Evolutionary conservation across 2,113 vertebrate genomes (phyloP).

Genomic region (Benitochromis conjunctus): DNA sequence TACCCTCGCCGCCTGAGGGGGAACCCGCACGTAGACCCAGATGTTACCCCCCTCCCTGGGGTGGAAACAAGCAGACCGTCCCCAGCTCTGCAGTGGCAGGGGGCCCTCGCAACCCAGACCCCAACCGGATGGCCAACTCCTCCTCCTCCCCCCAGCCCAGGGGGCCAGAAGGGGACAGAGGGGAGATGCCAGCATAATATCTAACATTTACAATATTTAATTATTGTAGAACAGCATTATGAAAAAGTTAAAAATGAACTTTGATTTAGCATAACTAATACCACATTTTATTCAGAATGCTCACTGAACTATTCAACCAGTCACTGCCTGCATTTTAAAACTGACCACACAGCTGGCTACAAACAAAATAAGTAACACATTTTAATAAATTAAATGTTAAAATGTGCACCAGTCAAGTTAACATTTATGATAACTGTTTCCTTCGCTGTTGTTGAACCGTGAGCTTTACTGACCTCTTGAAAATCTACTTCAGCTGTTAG

Average conservation of each 20-base stretch:
- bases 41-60: too few relatives aligned
- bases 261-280: background rate
- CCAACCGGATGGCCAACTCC: too few relatives aligned
- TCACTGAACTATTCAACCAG: background rate
- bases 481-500: background rate
- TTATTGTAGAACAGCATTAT: background rate
- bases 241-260: too few relatives aligned
- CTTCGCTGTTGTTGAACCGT: background rate
- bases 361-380: background rate
- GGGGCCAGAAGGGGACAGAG: too few relatives aligned
- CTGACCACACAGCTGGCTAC: background rate
- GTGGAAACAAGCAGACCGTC: too few relatives aligned
- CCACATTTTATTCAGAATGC: background rate
- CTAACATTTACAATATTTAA: background rate
- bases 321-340: background rate
- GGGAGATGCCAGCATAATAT: background rate
- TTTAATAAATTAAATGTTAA: background rate
- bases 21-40: too few relatives aligned
- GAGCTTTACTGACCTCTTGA: background rate
- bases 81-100: too few relatives aligned
- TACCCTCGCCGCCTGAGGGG: too few relatives aligned
- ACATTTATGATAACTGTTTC: background rate
- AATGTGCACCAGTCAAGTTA: background rate
- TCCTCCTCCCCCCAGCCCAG: too few relatives aligned
- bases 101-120: too few relatives aligned